A percentile compares a stretch with the other conserved stretches of the same genome.
Evolutionary conservation across 2,797 vertebrate species (phyloP).

Genomic region (Diceros bicornis): DNA sequence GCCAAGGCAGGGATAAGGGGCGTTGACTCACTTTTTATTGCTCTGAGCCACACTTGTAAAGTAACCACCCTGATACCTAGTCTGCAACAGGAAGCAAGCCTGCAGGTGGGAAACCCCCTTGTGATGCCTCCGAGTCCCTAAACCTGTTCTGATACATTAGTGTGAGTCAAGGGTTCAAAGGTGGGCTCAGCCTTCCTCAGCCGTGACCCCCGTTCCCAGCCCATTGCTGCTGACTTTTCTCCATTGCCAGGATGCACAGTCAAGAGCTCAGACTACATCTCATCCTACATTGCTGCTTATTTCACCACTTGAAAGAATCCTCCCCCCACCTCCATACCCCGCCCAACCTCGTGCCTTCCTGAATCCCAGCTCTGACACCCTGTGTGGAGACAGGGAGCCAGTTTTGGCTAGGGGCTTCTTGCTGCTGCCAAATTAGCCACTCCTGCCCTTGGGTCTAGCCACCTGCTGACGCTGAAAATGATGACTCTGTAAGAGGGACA

Average conservation of each 20-base stretch:
- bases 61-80: background rate
- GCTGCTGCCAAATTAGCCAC: background rate
- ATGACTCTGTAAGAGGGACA: background rate
- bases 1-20: background rate
- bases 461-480: background rate
- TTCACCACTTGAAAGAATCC: background rate
- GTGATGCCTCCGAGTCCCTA: background rate
- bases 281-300: background rate
- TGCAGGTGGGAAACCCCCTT: background rate
- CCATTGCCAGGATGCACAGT: background rate
- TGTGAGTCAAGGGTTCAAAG: background rate
- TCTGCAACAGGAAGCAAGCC: background rate
- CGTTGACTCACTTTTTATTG: background rate
- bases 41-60: background rate
- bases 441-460: background rate
- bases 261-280: background rate
- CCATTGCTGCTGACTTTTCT: background rate
- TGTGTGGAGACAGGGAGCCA: background rate
- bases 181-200: background rate
- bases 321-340: background rate
- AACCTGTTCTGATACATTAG: background rate
- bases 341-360: background rate
- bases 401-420: background rate
- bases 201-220: background rate
- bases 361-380: background rate